Evolutionary conservation across 2,888 invertebrate genomes (phyloP).

Genomic region (Falcaria lacertinaria): DNA sequence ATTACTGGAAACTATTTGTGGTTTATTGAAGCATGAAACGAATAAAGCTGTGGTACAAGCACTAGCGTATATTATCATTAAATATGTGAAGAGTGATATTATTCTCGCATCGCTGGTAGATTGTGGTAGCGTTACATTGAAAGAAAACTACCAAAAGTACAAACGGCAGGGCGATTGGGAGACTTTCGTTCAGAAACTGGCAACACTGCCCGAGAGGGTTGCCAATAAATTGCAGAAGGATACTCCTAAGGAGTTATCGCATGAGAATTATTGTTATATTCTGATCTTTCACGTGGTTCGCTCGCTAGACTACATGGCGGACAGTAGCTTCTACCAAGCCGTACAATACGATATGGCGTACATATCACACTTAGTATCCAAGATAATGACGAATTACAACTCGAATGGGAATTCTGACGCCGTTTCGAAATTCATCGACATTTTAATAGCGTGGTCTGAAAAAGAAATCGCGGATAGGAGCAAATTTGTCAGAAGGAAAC

Average conservation of each 20-base stretch:
- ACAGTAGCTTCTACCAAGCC: conserved; percentile 45
- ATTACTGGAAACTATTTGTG: conserved; percentile 63
- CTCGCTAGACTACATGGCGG: conserved; percentile 80
- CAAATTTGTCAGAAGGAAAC: conserved; percentile 53
- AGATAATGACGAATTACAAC: conserved; percentile 79
- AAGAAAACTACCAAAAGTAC: conserved; percentile 24
- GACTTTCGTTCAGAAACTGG: conserved; percentile 79
- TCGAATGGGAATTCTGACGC: conserved; percentile 60
- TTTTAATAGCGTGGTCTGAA: conserved; percentile 76
- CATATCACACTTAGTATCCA: conserved; percentile 80
- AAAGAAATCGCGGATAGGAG: conserved; percentile 37
- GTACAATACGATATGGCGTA: conserved; percentile 56
- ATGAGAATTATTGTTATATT: conserved; percentile 77
- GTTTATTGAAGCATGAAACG: conserved; percentile 63
- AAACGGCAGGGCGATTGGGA: conserved; percentile 57
- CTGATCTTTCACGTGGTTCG: conserved; percentile 81
- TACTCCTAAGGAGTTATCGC: conserved; percentile 78
- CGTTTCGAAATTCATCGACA: conserved; percentile 72
- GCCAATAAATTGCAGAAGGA: conserved; percentile 82
- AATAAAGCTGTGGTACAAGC: conserved; percentile 43
- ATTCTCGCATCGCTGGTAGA: conserved; percentile 74
- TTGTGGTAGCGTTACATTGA: conserved; percentile 32
- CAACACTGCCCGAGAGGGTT: conserved; percentile 84
- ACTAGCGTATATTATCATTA: conserved; percentile 60
- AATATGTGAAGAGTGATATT: conserved; percentile 77